phyloP scores from a whole-genome alignment of 2,113 vertebrate species.

The Pterocles gutturalis region DNA sequence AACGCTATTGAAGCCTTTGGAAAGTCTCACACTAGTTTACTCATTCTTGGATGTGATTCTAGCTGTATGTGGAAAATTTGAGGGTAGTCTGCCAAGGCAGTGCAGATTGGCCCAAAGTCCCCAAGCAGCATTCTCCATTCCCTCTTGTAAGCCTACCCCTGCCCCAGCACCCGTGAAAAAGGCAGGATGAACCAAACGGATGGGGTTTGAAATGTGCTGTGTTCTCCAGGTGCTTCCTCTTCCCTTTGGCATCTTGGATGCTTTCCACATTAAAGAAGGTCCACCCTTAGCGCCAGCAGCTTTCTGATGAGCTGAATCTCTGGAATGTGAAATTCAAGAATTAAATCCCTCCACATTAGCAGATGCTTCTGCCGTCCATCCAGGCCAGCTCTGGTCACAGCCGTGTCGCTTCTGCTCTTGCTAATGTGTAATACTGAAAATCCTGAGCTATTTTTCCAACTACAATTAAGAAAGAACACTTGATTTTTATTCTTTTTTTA shows the following conservation, averaged over 20 bases:
- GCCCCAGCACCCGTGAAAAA: neutral
- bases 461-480: neutral
- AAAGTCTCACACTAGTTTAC: neutral
- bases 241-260: neutral
- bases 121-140: rapidly evolving
- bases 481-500: neutral
- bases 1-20: neutral
- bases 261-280: neutral
- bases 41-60: neutral
- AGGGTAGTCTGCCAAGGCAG: neutral
- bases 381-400: neutral
- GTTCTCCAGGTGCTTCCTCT: neutral
- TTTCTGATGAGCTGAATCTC: neutral
- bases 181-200: neutral
- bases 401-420: neutral
- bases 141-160: rapidly evolving
- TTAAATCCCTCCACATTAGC: neutral
- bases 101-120: neutral
- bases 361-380: neutral
- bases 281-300: neutral
- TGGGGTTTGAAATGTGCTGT: neutral
- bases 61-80: neutral
- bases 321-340: conserved; percentile 16
- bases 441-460: neutral
- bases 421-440: neutral